phyloP scores from a whole-genome alignment of 2,797 vertebrate genomes.

The Peromyscus nudipes region DNA sequence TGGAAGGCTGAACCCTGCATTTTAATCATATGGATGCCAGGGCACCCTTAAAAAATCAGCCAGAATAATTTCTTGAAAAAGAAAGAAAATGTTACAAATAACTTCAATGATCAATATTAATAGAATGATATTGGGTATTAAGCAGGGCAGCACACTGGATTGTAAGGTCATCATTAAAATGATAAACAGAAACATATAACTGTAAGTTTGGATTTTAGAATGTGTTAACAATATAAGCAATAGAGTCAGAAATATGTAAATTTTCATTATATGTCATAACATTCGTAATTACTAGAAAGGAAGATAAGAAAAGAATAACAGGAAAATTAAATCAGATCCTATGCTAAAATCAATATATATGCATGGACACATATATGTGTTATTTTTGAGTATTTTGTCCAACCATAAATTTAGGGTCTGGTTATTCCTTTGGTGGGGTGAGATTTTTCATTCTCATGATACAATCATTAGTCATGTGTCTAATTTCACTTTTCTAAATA shows the following conservation, averaged over 20 bases:
- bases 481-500: not conserved
- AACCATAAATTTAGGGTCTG: not conserved
- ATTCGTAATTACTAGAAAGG: not conserved
- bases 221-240: conserved; percentile 18
- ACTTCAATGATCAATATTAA: not conserved
- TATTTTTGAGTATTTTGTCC: not conserved
- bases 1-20: not conserved
- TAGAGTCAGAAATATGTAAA: not conserved
- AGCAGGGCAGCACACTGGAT: not conserved
- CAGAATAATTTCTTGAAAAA: not conserved
- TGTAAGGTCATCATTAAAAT: conserved; percentile 30
- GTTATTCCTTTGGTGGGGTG: not conserved
- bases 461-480: not conserved
- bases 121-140: not conserved
- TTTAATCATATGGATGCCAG: not conserved
- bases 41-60: not conserved
- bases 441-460: not conserved
- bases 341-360: not conserved
- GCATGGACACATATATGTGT: not conserved
- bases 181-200: conserved; percentile 26
- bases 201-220: conserved; percentile 37
- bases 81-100: not conserved
- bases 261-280: not conserved
- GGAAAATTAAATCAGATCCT: not conserved
- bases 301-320: conserved; percentile 13